Evolutionary conservation across 2,113 vertebrate genomes (phyloP), one percentile per base, ranked within the genome.

Genomic region (Girardinichthys multiradiatus): DNA sequence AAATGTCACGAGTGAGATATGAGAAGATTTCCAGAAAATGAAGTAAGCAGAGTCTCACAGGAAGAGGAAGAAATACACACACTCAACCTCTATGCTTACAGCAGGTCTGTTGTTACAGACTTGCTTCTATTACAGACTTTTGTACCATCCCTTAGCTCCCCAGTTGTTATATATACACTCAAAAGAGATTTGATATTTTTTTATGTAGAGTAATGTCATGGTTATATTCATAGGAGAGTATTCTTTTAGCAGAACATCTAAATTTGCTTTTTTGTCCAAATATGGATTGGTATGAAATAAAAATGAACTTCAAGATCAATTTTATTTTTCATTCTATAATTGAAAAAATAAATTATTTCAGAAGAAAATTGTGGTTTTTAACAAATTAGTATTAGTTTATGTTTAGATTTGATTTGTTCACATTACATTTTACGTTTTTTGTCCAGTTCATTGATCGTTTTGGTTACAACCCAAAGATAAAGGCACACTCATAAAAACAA

Each of bases 21-120:
- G 21, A 2, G 13, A 75, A 61, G 7, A 65, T 37, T 75, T 85
- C 75, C 82, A 17, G 0, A 72, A 71, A 77, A 48, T 64, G 33
- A 57, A 1, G 19, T 33, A 35, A 17, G 8, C 24, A 24, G 72
- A 57, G 70, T 82, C 76, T 80, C 76, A 82, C 62, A 71, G 83
- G 85, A 89, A 70, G 83, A 14, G n/a, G 48, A 39, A 77, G 15
- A 51, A 24, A 64, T n/a, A 9, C 21, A 54, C 4, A 0, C 9
- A 3, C 48, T 11, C 8, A 2, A 24, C 48, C 48, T 10, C 12
- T 39, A 12, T 2, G 37, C 11, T 39, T 39, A 39, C 2, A 39
- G 10, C 37, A 35, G 5, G 35, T 35, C 35, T 35, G 35, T 10
- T 35, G 35, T n/a, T n/a, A n/a, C 10, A 35, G 35, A 10, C 5